phyloP scores from a whole-genome alignment of 35 echinoderm and acorn worm genomes.

The Stichopus chloronotus region DNA sequence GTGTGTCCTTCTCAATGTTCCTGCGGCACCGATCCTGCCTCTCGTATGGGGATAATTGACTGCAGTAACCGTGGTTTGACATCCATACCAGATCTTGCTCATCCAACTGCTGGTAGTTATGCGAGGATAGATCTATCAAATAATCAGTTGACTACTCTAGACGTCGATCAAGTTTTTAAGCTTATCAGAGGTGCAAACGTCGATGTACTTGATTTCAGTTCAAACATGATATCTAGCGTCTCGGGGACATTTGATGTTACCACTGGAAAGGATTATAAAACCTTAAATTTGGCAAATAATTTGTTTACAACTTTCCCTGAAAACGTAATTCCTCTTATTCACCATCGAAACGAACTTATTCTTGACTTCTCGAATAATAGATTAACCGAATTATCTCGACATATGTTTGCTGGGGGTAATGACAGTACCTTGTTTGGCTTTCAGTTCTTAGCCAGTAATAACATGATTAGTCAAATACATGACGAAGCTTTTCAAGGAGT shows the following conservation, averaged over 20 bases:
- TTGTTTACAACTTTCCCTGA: conserved; percentile 1
- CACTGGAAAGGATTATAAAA: neutral
- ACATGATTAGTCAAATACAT: conserved; percentile 18
- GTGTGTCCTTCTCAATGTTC: neutral
- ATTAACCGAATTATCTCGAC: conserved; percentile 18
- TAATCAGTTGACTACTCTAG: conserved; percentile 36
- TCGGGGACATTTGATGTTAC: neutral
- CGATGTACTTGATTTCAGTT: conserved; percentile 25
- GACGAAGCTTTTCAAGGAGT: conserved; percentile 31
- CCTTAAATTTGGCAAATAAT: conserved; percentile 22
- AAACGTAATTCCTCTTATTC: neutral
- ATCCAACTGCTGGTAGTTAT: neutral
- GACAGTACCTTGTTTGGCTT: neutral
- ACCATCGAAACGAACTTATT: neutral
- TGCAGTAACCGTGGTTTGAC: too few relatives aligned
- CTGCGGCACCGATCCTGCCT: neutral
- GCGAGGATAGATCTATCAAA: conserved; percentile 15
- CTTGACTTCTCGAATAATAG: conserved; percentile 40
- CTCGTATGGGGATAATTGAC: too few relatives aligned
- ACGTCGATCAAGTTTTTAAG: neutral
- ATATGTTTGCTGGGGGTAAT: conserved; percentile 41
- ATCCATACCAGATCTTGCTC: neutral
- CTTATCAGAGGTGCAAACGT: neutral
- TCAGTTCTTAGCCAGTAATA: conserved; percentile 31
- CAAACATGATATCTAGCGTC: too few relatives aligned